These are phyloP conservation scores for Alcedo atthis DNA, from an alignment of 2,797 vertebrate genomes.

Conservation along the genomic window DNA sequence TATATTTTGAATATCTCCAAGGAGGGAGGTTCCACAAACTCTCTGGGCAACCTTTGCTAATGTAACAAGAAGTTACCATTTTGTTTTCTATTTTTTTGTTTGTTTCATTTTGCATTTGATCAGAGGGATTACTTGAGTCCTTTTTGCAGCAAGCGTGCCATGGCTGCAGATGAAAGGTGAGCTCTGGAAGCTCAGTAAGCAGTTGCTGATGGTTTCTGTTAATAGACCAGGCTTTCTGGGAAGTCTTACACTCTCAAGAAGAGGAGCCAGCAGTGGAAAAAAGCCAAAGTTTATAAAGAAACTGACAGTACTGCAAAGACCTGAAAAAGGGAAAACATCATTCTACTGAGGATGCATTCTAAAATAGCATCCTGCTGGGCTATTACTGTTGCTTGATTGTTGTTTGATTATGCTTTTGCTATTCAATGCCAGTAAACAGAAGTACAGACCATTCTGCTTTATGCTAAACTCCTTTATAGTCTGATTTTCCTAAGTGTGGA, in stretches of 20 bases:
- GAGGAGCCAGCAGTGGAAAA: background rate
- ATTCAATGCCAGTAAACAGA: background rate
- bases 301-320: background rate
- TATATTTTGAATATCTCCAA: background rate
- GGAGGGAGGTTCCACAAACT: background rate
- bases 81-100: background rate
- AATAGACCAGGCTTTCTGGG: background rate
- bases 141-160: background rate
- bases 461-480: background rate
- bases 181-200: background rate
- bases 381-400: background rate
- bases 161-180: background rate
- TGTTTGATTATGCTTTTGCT: constrained; percentile 17
- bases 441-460: background rate
- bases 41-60: background rate
- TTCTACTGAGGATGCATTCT: background rate
- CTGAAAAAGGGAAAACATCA: background rate
- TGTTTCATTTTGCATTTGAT: background rate
- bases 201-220: background rate
- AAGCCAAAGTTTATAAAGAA: background rate
- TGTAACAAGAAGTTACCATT: background rate
- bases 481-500: background rate
- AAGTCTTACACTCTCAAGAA: background rate
- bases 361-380: background rate
- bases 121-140: background rate